A percentile compares a stretch with the other conserved stretches of the same genome.
phyloP scores from a whole-genome alignment of 2,113 vertebrate species.

The Thryonomys swinderianus region DNA sequence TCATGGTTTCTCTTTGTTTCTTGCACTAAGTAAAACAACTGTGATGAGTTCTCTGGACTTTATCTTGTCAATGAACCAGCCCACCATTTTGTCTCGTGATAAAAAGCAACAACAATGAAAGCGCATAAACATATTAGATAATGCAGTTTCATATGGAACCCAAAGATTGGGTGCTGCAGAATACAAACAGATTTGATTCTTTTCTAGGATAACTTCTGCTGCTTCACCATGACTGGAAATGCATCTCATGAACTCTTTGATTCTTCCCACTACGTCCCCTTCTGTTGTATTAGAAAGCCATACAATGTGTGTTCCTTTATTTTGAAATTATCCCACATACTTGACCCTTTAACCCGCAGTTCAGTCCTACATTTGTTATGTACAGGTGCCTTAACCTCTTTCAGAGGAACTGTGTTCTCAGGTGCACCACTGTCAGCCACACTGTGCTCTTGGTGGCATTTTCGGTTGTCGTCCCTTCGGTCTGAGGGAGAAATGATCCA shows the following conservation, averaged over 20 bases:
- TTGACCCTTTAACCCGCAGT: background rate
- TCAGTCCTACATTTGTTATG: slow-evolving; percentile 8
- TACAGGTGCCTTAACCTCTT: background rate
- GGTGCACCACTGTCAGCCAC: background rate
- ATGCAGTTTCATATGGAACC: background rate
- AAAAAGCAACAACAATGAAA: background rate
- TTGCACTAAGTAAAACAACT: background rate
- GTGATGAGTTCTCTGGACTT: background rate
- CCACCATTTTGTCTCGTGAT: background rate
- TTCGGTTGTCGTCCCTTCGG: background rate
- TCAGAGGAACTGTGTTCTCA: background rate
- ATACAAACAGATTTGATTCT: background rate
- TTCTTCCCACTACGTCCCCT: background rate
- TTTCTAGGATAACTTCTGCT: background rate
- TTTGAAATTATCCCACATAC: background rate
- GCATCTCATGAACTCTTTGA: background rate
- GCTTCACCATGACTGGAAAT: slow-evolving; percentile 17
- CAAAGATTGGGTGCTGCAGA: background rate
- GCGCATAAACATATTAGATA: background rate
- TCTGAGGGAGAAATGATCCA: background rate
- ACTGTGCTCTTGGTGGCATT: background rate
- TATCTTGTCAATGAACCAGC: background rate
- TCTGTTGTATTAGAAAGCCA: background rate
- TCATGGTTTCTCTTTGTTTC: background rate
- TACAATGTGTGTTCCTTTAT: background rate